Percentiles rank a stretch among this genome's conserved stretches.
Conservation (phyloP, 2,797 vertebrate genomes). For the Lutjanus campechanus region DNA sequence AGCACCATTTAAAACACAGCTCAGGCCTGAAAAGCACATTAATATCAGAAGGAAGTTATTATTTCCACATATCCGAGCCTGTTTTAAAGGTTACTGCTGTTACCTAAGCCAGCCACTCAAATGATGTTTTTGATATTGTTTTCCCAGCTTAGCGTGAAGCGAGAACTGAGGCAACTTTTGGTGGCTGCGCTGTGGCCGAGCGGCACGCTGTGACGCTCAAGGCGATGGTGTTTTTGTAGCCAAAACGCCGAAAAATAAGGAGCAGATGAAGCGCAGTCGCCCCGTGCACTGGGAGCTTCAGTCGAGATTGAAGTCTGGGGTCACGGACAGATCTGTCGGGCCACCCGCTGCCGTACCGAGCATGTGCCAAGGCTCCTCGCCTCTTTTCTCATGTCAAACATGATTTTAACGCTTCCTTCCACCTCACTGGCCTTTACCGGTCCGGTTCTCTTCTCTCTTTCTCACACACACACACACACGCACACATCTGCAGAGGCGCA, state of each 20-base stretch:
- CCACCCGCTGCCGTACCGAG: conserved; percentile 45
- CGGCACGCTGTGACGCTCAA: conserved; percentile 10
- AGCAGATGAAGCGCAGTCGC: background rate
- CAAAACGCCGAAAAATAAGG: conserved; percentile 12
- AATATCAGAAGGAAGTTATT: conserved; percentile 53
- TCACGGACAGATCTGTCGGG: conserved; percentile 40
- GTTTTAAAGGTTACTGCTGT: conserved; percentile 2
- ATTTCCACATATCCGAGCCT: conserved; percentile 26
- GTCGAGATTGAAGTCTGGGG: conserved; percentile 30
- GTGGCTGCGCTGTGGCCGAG: background rate
- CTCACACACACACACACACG: conserved; percentile 1
- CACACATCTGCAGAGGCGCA: background rate
- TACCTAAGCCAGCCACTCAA: conserved; percentile 6
- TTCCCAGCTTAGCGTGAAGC: background rate
- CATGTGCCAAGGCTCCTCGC: conserved; percentile 33
- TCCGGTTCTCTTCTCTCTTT: background rate
- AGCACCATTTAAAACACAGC: conserved; percentile 61
- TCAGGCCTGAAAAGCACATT: conserved; percentile 41
- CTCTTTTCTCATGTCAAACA: conserved; percentile 59
- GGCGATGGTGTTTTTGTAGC: background rate
- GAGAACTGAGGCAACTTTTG: conserved; percentile 12
- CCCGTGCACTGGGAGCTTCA: conserved; percentile 5
- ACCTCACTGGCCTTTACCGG: conserved; percentile 44
- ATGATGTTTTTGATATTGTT: conserved; percentile 27
- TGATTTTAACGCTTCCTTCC: conserved; percentile 60